phyloP scores from a whole-genome alignment of 2,888 invertebrate genomes.

The Bembecia ichneumoniformis region DNA sequence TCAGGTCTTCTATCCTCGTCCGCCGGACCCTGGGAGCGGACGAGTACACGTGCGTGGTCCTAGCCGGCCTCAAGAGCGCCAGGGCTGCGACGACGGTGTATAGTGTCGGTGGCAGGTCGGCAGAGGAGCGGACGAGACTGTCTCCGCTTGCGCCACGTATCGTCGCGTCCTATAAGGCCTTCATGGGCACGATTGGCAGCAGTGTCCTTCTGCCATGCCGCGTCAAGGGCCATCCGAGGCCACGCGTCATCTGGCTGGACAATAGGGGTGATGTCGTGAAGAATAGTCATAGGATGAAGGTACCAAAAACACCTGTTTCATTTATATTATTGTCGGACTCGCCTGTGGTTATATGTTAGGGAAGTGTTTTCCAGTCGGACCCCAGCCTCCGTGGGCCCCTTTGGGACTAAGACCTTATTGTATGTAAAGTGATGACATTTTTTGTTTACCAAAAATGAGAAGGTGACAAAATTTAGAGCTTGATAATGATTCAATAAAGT shows the following conservation, averaged over 20 bases:
- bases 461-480: too few species aligned
- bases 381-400: too few species aligned
- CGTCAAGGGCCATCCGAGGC: conserved; percentile 76
- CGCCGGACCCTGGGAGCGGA: conserved; percentile 76
- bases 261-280: conserved; percentile 67
- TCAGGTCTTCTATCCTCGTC: conserved; percentile 81
- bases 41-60: conserved; percentile 84
- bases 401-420: too few species aligned
- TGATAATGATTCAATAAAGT: too few species aligned
- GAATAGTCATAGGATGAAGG: conserved; percentile 68
- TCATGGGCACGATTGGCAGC: conserved; percentile 73
- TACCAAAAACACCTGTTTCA: conserved; percentile 17
- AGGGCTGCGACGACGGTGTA: conserved; percentile 74
- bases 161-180: conserved; percentile 66
- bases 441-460: too few species aligned
- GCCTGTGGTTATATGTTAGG: too few species aligned
- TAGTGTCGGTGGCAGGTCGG: conserved; percentile 32
- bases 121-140: conserved; percentile 46
- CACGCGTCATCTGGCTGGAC: conserved; percentile 77
- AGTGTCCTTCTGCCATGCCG: conserved; percentile 80
- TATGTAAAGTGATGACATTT: too few species aligned
- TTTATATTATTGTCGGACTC: neutral
- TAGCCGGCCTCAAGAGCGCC: conserved; percentile 72
- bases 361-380: too few species aligned
- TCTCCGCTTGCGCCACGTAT: conserved; percentile 65